These are phyloP conservation scores for Acipenser transmontanus DNA, from an alignment of 2,797 vertebrate species.

Conservation along the genomic window DNA sequence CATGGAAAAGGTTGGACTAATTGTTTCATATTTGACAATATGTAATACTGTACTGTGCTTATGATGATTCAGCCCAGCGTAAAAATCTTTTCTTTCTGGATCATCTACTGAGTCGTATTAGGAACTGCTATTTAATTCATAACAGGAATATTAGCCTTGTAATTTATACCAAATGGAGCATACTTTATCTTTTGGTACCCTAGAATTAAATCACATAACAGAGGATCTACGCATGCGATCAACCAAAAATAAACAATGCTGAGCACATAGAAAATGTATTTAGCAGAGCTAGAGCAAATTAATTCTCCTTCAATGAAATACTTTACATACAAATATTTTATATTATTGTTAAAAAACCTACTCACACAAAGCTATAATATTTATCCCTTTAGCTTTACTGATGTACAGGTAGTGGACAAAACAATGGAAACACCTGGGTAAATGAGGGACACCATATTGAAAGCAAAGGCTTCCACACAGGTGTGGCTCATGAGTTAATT, in stretches of 20 bases:
- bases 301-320: neutral
- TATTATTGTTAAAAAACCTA: no score
- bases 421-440: no score
- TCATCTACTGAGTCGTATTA: neutral
- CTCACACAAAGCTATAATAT: no score
- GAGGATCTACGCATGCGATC: neutral
- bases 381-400: no score
- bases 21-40: no score
- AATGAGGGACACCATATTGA: no score
- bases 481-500: no score
- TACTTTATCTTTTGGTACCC: neutral
- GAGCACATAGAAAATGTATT: neutral
- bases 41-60: no score
- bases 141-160: conserved; percentile 1
- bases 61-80: neutral
- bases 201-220: neutral
- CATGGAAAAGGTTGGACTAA: no score
- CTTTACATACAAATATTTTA: no score
- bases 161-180: conserved; percentile 2
- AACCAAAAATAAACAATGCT: neutral
- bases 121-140: conserved; percentile 1
- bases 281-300: neutral
- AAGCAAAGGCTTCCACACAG: no score
- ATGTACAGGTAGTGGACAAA: no score
- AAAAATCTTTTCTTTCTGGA: neutral